Evolutionary conservation across 2,888 invertebrate genomes (phyloP), one percentile per base, ranked within the genome.

Genomic region (Julus scandinavius): DNA sequence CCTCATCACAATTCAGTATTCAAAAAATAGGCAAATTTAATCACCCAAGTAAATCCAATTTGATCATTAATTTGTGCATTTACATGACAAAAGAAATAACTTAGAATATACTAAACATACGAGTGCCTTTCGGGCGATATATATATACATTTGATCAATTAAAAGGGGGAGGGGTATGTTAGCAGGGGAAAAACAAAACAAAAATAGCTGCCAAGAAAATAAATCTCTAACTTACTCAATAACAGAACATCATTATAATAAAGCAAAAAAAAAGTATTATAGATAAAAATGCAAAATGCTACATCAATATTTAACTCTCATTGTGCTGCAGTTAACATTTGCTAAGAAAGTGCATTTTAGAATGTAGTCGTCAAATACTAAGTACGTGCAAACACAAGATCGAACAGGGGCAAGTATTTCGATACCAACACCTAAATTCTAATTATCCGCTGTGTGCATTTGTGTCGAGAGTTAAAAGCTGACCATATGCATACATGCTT

Each of bases 1-100:
- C 29, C 29, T 1, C 49, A 45, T 41, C 9, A 41, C 49, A 49
- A 85, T 2, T 41, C 2, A 41, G 41, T 85, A 45, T 85, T 45
- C 49, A 85, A 85, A 85, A 85, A 85, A 45, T 85, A 85, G 85
- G 85, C 49, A 49, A 49, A 85, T 85, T 85, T 85, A 72, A 72
- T 72, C 29, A 72, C 72, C 72, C 72, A 72, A 72, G 72, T 72
- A 72, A 72, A 72, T 72, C n/a, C 72, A 72, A 72, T 72, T 72
- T 72, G 72, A 72, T 72, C 72, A 72, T 72, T 72, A 72, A 72
- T 72, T 72, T 72, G 72, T 72, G 72, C 72, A 72, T 72, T 72
- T 72, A 72, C 72, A 72, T 72, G 72, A 72, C 72, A 72, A 72
- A 72, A 72, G 72, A 72, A 72, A 72, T 72, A 72, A 72, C 20